phyloP scores from a whole-genome alignment of 35 echinoderm and acorn worm species.

The Strongylocentrotus purpuratus region DNA sequence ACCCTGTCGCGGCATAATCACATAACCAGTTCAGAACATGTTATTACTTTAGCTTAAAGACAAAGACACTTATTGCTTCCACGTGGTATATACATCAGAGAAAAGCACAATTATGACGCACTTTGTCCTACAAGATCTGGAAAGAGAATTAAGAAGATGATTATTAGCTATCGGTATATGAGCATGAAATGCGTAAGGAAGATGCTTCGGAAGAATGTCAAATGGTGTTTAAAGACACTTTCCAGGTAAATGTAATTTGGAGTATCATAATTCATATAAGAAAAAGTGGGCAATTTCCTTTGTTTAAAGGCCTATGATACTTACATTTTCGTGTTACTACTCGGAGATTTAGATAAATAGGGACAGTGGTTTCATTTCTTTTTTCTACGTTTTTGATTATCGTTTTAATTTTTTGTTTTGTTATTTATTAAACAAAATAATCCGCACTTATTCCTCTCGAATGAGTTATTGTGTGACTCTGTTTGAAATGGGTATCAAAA shows the following conservation, averaged over 20 bases:
- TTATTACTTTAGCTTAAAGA: too few relatives aligned
- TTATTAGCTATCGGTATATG: not conserved
- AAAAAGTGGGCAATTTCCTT: not conserved
- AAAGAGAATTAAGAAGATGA: constrained; percentile 2
- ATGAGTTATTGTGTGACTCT: too few relatives aligned
- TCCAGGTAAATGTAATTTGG: not conserved
- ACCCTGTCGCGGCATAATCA: too few relatives aligned
- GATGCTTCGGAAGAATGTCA: not conserved
- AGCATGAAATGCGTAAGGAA: not conserved
- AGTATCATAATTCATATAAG: not conserved
- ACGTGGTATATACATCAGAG: not conserved
- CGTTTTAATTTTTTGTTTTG: too few relatives aligned
- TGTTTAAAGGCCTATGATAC: not conserved
- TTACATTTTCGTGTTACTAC: not conserved
- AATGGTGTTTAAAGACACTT: not conserved
- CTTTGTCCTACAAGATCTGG: not conserved
- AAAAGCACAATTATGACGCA: not conserved
- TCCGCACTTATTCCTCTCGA: too few relatives aligned
- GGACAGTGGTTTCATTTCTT: too few relatives aligned
- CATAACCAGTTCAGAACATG: too few relatives aligned
- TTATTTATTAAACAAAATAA: too few relatives aligned
- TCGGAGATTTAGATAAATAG: too few relatives aligned
- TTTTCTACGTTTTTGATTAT: too few relatives aligned
- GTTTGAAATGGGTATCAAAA: too few relatives aligned
- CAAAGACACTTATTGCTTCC: not conserved